phyloP scores from a whole-genome alignment of 2,113 vertebrate species.

The Cygnus buccinator region DNA sequence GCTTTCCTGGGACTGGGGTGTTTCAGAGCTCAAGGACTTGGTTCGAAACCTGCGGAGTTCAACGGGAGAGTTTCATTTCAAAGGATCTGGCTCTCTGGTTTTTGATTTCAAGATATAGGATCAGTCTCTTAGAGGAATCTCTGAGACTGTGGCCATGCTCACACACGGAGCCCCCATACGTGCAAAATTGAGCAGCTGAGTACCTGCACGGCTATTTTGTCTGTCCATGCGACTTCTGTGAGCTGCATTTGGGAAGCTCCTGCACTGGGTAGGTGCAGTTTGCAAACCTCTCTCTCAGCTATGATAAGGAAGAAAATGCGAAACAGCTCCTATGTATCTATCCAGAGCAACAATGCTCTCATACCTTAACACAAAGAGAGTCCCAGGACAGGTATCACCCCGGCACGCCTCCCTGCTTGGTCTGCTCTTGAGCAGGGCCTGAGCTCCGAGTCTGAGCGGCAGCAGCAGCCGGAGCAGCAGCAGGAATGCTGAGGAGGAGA shows the following conservation, averaged over 20 bases:
- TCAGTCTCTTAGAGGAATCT: not conserved
- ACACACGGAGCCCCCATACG: not conserved
- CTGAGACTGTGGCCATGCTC: accelerated
- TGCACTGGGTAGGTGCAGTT: not conserved
- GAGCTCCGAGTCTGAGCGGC: not conserved
- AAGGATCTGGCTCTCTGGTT: not conserved
- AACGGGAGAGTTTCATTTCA: not conserved
- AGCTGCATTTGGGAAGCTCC: not conserved
- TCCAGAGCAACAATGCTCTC: not conserved
- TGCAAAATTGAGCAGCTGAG: not conserved
- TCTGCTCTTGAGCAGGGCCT: not conserved
- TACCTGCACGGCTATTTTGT: not conserved
- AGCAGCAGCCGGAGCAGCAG: not conserved
- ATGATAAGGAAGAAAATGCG: not conserved
- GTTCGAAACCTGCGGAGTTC: not conserved
- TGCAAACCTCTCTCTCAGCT: not conserved
- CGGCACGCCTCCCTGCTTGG: accelerated
- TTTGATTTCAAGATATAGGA: not conserved
- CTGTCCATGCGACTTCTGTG: not conserved
- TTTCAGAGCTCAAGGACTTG: not conserved
- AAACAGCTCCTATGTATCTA: not conserved
- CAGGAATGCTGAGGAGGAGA: not conserved
- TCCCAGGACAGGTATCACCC: not conserved
- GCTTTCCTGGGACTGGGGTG: not conserved
- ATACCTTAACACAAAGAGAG: not conserved